Percentiles rank a stretch among this genome's conserved stretches.
Evolutionary conservation across 2,888 invertebrate genomes (phyloP).

Genomic region (Cordylochernes scorpioides): DNA sequence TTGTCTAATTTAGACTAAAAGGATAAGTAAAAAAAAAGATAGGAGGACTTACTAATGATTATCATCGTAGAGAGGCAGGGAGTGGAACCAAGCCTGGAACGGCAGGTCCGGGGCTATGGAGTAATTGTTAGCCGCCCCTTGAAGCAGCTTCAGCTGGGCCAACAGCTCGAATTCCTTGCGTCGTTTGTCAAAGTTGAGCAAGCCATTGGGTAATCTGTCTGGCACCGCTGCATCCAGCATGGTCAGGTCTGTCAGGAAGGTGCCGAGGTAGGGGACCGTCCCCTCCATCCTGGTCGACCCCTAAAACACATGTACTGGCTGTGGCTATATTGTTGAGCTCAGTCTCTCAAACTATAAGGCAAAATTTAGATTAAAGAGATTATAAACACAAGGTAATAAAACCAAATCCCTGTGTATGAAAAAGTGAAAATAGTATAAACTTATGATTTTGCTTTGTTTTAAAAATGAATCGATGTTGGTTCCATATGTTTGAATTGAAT

Average conservation of each 20-base stretch:
- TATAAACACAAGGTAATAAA: too few relatives aligned
- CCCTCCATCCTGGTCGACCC: constrained; percentile 26
- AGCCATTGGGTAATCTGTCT: constrained; percentile 24
- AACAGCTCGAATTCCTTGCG: constrained; percentile 94
- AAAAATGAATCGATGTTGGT: too few relatives aligned
- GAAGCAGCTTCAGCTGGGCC: constrained; percentile 76
- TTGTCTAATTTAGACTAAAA: too few relatives aligned
- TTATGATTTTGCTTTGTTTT: too few relatives aligned
- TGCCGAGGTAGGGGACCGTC: constrained; percentile 88
- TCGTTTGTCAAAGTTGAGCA: constrained; percentile 93
- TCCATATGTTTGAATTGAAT: too few relatives aligned
- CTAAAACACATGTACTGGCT: too few relatives aligned
- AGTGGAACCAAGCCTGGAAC: constrained; percentile 88
- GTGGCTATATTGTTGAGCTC: too few relatives aligned
- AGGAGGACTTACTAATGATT: constrained; percentile 41
- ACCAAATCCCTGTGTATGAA: too few relatives aligned
- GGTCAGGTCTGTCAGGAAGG: constrained; percentile 87
- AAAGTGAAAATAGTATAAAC: too few relatives aligned
- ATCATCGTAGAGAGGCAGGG: constrained; percentile 65
- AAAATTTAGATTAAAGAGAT: too few relatives aligned
- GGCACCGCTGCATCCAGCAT: constrained; percentile 59
- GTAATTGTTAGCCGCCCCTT: constrained; percentile 84
- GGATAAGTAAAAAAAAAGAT: too few relatives aligned
- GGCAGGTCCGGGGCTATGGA: constrained; percentile 52
- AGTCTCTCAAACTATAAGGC: too few relatives aligned